Evolutionary conservation across 2,797 vertebrate species (phyloP).

Genomic region (Platalea minor): DNA sequence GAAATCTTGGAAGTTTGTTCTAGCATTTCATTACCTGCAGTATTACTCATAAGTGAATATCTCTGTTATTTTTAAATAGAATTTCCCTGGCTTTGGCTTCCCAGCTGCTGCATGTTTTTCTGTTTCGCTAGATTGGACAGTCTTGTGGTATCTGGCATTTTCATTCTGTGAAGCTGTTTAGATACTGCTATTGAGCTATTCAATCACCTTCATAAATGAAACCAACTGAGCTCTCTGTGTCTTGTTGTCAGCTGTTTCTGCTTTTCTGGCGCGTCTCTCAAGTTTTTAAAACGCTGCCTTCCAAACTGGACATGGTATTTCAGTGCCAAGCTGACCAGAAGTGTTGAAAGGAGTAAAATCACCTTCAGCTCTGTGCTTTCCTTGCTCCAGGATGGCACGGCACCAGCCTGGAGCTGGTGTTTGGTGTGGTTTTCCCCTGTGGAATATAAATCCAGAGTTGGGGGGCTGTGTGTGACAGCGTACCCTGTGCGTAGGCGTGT

Average conservation of each 20-base stretch:
- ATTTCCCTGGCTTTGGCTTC: background rate
- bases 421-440: background rate
- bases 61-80: background rate
- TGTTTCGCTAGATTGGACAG: background rate
- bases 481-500: background rate
- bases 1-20: constrained; percentile 1
- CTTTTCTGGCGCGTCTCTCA: background rate
- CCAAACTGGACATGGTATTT: background rate
- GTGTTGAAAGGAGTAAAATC: background rate
- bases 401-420: background rate
- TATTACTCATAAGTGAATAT: background rate
- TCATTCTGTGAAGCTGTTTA: background rate
- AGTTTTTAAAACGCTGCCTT: background rate
- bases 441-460: background rate
- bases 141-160: background rate
- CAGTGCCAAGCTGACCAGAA: background rate
- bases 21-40: constrained; percentile 6
- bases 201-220: background rate
- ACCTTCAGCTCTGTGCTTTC: background rate
- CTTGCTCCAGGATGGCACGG: accelerated
- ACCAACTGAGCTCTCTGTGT: background rate
- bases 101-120: background rate
- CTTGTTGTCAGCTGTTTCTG: background rate
- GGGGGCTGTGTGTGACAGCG: background rate
- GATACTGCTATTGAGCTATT: background rate